Conservation (phyloP, 2,797 vertebrate species). For the Silurus lanzhouensis region DNA sequence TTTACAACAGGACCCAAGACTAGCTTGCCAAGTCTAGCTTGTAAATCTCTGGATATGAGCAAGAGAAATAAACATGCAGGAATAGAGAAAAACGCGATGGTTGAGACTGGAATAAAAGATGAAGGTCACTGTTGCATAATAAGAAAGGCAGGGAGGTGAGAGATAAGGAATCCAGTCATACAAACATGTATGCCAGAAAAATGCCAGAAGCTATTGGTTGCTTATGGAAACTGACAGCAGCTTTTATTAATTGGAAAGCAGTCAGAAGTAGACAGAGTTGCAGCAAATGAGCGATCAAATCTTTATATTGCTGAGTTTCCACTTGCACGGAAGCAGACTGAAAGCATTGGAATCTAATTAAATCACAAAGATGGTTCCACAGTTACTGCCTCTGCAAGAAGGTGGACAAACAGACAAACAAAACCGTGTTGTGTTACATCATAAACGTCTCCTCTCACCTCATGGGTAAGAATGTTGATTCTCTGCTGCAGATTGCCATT, state of each 20-base stretch:
- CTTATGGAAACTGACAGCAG: conserved; percentile 64
- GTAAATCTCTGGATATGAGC: conserved; percentile 22
- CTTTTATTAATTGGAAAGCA: conserved; percentile 52
- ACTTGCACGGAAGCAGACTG: neutral
- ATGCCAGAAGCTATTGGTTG: conserved; percentile 50
- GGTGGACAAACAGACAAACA: conserved; percentile 16
- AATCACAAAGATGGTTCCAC: neutral
- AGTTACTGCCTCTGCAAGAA: neutral
- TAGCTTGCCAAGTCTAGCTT: conserved; percentile 9
- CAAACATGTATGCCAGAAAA: conserved; percentile 26
- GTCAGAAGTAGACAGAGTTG: conserved; percentile 50
- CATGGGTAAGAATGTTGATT: conserved; percentile 90
- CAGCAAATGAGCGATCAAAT: conserved; percentile 25
- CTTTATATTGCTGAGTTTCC: conserved; percentile 33
- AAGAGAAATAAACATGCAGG: conserved; percentile 55
- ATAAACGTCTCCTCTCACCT: conserved; percentile 76
- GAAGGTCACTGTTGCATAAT: conserved; percentile 14
- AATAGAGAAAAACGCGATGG: conserved; percentile 19
- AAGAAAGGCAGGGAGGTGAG: neutral
- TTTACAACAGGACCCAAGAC: conserved; percentile 10
- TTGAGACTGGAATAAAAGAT: conserved; percentile 35
- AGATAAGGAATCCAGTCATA: conserved; percentile 27
- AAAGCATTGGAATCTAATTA: conserved; percentile 30
- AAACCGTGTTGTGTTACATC: neutral
- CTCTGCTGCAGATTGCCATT: conserved; percentile 90